Conservation (phyloP, 2,888 invertebrate genomes). For the Agrochola lota region DNA sequence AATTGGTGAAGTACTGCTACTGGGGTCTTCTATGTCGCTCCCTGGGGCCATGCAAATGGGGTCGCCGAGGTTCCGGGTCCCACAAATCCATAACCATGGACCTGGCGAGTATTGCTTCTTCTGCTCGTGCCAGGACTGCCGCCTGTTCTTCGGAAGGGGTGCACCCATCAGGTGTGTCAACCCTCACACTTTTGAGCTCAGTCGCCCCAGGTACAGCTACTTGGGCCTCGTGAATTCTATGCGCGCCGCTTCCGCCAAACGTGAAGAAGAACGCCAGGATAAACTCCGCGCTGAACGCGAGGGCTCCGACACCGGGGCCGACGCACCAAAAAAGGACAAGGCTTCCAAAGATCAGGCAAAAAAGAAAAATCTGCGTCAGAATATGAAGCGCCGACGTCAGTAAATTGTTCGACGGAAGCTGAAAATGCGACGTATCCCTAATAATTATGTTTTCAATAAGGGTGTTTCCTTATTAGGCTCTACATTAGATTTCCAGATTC, state of each 20-base stretch:
- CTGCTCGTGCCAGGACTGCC: neutral
- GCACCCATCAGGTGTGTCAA: fast-evolving
- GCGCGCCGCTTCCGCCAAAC: slow-evolving; percentile 17
- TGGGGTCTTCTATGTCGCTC: neutral
- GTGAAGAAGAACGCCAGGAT: slow-evolving; percentile 11
- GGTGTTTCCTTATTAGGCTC: neutral
- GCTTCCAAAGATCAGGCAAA: neutral
- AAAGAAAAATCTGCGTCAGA: neutral
- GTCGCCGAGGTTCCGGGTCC: fast-evolving
- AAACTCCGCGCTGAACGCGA: neutral
- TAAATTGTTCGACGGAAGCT: neutral
- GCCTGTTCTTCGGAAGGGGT: neutral
- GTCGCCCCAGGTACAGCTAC: neutral
- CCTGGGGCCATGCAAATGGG: fast-evolving
- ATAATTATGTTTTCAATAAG: neutral
- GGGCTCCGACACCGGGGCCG: fast-evolving
- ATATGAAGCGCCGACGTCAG: slow-evolving; percentile 1
- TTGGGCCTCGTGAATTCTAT: neutral
- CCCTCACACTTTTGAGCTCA: neutral
- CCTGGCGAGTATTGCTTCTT: neutral
- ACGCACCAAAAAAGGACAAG: neutral
- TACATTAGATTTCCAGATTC: slow-evolving; percentile 5
- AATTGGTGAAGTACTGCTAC: too few relatives aligned
- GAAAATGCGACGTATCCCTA: slow-evolving; percentile 16
- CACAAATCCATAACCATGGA: neutral